Evolutionary conservation across 2,113 vertebrate species (phyloP), one percentile per base, ranked within the genome.

Genomic region (Apeltes quadracus): DNA sequence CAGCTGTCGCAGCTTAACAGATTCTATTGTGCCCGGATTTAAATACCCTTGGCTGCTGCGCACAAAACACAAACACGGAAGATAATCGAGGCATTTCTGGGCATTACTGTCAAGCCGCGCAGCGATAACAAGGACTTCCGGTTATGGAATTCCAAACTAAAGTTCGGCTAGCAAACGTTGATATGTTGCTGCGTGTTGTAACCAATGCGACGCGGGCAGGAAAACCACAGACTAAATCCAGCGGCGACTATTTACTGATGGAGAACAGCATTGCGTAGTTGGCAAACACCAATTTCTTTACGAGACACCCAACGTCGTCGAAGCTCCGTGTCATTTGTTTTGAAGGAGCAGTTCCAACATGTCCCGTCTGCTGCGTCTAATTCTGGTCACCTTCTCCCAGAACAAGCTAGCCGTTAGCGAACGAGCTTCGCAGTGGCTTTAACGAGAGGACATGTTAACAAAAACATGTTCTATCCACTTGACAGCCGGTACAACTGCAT

Each of bases 1-100:
- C 8, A 34, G 43, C 16, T 50, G 9, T 48, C n/a, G 14, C 44
- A 4, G 23, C 16, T 48, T 9, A 13, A 23, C 34, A 15, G 1
- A 18, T 22, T 36, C 51, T 6, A 81, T 29, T 55, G 61, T 54
- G 69, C 20, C 32, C 14, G 13, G 32, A 25, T 83, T 82, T 79
- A 79, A 87, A 85, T 64, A 81, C 67, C 75, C 25, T 53, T 82
- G 72, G 62, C 51, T 57, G 61, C 69, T 79, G 44, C 69, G 46
- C 59, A 87, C 61, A 51, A 54, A 78, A 86, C 71, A 87, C 84
- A 89, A 90, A 92, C 83, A 88, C 84, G 83, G 87, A 88, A 85
- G 79, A 85, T 62, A 72, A 75, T 50, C 58, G 61, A 73, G 77
- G 43, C 11, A 43, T 82, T 85, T 75, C 25, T 27, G 3, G 36